Evolutionary conservation across 2,113 vertebrate genomes (phyloP).

Genomic region (Symphodus melops): DNA sequence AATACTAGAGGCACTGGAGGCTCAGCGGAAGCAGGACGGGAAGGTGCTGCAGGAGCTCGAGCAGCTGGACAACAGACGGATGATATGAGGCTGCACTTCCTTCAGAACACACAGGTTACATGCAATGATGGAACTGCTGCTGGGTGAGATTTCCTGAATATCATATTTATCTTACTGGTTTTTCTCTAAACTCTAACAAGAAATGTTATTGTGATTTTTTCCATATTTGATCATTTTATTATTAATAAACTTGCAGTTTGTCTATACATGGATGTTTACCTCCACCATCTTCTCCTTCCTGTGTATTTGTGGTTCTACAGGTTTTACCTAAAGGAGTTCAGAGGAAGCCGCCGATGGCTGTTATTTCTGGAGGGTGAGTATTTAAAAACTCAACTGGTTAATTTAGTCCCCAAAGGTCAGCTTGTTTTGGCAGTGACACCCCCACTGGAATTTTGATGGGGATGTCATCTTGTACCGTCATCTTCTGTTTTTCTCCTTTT

Average conservation of each 20-base stretch:
- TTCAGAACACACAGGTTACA: conserved; percentile 76
- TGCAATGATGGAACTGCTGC: conserved; percentile 83
- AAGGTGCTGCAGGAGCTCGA: conserved; percentile 51
- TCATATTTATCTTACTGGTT: background rate
- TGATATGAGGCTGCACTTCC: conserved; percentile 85
- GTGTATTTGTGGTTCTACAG: conserved; percentile 74
- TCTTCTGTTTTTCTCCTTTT: conserved; percentile 60
- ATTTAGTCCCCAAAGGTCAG: conserved; percentile 76
- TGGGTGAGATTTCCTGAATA: conserved; percentile 66
- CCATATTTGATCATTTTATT: background rate
- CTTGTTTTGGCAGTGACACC: conserved; percentile 56
- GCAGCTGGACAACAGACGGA: conserved; percentile 62
- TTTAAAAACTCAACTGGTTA: conserved; percentile 75
- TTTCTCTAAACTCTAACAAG: background rate
- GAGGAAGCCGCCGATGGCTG: conserved; percentile 83
- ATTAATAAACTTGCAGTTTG: background rate
- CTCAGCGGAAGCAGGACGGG: conserved; percentile 53
- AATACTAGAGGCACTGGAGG: conserved; percentile 32
- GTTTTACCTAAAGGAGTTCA: conserved; percentile 84
- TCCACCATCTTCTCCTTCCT: conserved; percentile 39
- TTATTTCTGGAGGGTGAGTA: conserved; percentile 86
- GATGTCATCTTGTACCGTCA: conserved; percentile 59
- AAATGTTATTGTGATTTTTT: too few relatives aligned
- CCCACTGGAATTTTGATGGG: conserved; percentile 67
- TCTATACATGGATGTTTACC: conserved; percentile 37